A percentile compares a stretch with the other conserved stretches of the same genome.
Evolutionary conservation across 2,888 invertebrate genomes (phyloP).

Genomic region (Portevinia maculata): DNA sequence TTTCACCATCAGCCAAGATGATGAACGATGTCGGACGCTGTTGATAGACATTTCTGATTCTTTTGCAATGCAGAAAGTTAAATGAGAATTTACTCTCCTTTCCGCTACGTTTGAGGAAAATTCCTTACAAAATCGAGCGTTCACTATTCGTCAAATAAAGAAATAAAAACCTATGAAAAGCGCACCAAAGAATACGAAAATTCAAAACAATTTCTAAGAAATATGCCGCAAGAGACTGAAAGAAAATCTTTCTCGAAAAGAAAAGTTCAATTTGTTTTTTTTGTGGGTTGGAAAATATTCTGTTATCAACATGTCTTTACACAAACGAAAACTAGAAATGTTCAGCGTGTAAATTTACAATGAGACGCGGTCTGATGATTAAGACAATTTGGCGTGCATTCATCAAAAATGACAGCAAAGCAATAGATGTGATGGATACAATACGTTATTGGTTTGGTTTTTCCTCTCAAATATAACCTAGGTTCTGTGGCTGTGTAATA

Average conservation of each 20-base stretch:
- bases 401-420: constrained; percentile 13
- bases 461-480: not conserved
- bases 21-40: constrained; percentile 64
- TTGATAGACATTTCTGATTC: constrained; percentile 52
- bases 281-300: constrained; percentile 25
- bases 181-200: constrained; percentile 13
- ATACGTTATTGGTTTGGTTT: not conserved
- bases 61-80: constrained; percentile 4
- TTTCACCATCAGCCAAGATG: constrained; percentile 27
- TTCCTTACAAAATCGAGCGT: constrained; percentile 69
- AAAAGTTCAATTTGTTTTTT: constrained; percentile 25
- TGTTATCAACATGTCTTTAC: constrained; percentile 47
- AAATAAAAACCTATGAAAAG: constrained; percentile 19
- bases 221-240: constrained; percentile 18
- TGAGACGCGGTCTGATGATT: constrained; percentile 29
- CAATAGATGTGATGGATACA: constrained; percentile 4
- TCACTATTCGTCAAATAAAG: constrained; percentile 61
- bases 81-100: constrained; percentile 36
- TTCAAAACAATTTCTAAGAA: constrained; percentile 57
- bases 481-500: not conserved
- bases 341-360: constrained; percentile 19
- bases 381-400: constrained; percentile 51
- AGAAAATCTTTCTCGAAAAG: constrained; percentile 19
- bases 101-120: constrained; percentile 55
- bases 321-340: not conserved